Conservation (phyloP, 2,113 vertebrate genomes). For the Uropsilus gracilis region DNA sequence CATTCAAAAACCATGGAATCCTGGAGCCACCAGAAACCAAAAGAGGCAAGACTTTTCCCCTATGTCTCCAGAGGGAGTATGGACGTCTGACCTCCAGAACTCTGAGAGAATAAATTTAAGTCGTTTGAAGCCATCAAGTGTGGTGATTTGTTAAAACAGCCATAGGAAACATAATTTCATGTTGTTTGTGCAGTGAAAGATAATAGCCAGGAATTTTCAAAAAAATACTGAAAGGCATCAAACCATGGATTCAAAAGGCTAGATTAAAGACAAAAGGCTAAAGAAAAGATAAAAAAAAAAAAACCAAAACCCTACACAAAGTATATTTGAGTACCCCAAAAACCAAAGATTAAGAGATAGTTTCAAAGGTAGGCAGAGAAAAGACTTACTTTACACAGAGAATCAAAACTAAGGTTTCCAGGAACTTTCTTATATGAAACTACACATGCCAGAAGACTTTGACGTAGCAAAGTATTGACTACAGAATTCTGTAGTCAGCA, state of each 20-base stretch:
- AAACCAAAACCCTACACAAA: neutral
- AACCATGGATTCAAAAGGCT: neutral
- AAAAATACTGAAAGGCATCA: conserved; percentile 22
- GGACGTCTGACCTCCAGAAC: neutral
- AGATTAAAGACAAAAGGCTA: neutral
- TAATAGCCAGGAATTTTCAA: neutral
- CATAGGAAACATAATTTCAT: neutral
- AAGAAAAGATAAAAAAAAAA: neutral
- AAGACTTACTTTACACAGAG: neutral
- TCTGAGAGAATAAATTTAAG: neutral
- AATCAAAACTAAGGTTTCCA: neutral
- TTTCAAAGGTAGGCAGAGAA: neutral
- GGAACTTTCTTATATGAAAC: neutral
- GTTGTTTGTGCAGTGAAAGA: neutral
- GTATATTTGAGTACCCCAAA: neutral
- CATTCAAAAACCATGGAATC: neutral
- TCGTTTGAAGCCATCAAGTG: neutral
- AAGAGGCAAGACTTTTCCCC: neutral
- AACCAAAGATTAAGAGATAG: neutral
- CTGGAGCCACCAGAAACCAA: neutral
- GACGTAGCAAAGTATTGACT: neutral
- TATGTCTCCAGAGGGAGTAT: neutral
- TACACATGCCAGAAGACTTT: neutral
- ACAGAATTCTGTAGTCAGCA: neutral
- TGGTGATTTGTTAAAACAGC: neutral